Base-by-base conservation (phyloP, 2,888 invertebrate genomes). In the Thalpophila matura region DNA sequence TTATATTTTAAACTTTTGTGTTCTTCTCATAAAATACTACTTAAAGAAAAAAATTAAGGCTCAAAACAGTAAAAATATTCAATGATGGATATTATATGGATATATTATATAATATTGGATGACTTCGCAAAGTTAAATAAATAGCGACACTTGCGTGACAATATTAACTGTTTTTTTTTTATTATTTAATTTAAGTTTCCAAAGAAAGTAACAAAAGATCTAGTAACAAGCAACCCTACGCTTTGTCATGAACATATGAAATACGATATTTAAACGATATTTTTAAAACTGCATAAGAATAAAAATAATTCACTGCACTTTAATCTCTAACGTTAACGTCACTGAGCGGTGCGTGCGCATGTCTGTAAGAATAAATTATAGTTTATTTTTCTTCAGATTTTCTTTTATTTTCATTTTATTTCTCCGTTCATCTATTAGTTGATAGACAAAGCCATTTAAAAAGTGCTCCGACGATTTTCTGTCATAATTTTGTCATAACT, bases 391-490 rank as follows among this genome's bases (percentile, higher is more conserved):
- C 27, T 16, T 22, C 3, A 14, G 18, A 6, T 37, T 53, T 24
- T 46, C 18, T 27, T 3, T 9, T 24, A 58, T 29, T 40, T 24
- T 20, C 0, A 27, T 47, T 27, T 54, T 45, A 45, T 63, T 63
- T 37, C 3, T 37, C 4, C 6, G 10, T 49, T 47, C 16, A 24
- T 26, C 55, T 49, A 68, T 74, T 74, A 61, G 46, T 68, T 74
- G 55, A 74, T 60, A 49, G 69, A 68, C 37, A 43, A 1, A 12
- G 22, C 12, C 37, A 43, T 60, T 60, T 55, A 26, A 54, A 43
- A 37, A 14, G 12, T 38, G 33, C 27, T 38, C 26, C n/a, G 20
- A 42, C 29, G 20, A 57, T 69, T 26, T 49, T 38, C 37, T 74
- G 47, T 68, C 56, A 57, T 29, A 51, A 54, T 20, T 54, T 46